Evolutionary conservation across 2,113 vertebrate species (phyloP).

Genomic region (Oreochromis niloticus): DNA sequence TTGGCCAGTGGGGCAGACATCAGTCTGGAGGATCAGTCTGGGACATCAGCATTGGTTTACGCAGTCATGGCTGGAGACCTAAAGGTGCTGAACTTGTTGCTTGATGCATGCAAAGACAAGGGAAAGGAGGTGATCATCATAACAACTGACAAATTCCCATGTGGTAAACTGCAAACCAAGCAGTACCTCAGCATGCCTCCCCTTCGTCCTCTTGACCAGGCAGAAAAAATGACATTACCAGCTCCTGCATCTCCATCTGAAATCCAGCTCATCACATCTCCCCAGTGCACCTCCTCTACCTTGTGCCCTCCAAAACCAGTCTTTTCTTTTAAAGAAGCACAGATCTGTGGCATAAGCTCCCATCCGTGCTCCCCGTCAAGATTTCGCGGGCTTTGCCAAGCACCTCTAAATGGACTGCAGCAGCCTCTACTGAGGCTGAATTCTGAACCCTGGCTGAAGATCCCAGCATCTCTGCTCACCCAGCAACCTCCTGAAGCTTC

Average conservation of each 20-base stretch:
- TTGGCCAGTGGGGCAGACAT: slow-evolving; percentile 80
- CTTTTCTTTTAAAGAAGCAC: slow-evolving; percentile 62
- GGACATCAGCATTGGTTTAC: slow-evolving; percentile 81
- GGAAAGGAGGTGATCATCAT: slow-evolving; percentile 96
- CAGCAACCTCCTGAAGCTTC: slow-evolving; percentile 65
- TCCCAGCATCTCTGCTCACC: slow-evolving; percentile 56
- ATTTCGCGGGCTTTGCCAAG: slow-evolving; percentile 20
- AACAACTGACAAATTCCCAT: slow-evolving; percentile 73
- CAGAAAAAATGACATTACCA: slow-evolving; percentile 27
- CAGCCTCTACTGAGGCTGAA: slow-evolving; percentile 71
- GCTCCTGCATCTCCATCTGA: slow-evolving; percentile 73
- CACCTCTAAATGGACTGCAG: slow-evolving; percentile 20
- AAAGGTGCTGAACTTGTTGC: slow-evolving; percentile 79
- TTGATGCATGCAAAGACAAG: slow-evolving; percentile 81
- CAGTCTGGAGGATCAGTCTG: slow-evolving; percentile 82
- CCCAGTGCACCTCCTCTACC: slow-evolving; percentile 33
- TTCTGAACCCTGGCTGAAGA: slow-evolving; percentile 81
- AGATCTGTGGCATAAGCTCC: slow-evolving; percentile 32
- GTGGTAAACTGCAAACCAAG: slow-evolving; percentile 71
- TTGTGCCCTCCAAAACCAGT: slow-evolving; percentile 30
- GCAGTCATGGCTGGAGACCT: slow-evolving; percentile 80
- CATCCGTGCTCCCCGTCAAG: slow-evolving; percentile 69
- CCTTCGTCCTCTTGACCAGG: slow-evolving; percentile 30
- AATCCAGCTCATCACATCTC: slow-evolving; percentile 73
- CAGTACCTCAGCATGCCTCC: slow-evolving; percentile 81